Base-by-base conservation (phyloP, 2,113 vertebrate species). In the Meriones unguiculatus region DNA sequence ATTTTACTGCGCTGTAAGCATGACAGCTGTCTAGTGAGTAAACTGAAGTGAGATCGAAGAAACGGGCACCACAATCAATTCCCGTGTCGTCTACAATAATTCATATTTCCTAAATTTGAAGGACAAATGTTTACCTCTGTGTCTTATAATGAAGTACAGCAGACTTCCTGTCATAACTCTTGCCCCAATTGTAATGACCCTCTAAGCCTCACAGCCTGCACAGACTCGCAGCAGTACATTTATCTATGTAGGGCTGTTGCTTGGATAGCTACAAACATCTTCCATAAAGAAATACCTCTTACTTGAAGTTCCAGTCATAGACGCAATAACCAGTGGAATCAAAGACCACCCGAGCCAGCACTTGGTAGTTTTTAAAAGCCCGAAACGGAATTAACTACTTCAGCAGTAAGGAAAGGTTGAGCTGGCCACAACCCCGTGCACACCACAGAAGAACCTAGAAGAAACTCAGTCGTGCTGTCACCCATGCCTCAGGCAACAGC, bases 21-120 rank as follows among this genome's bases (percentile, higher is more conserved):
- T 15, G 54, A 67, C 20, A 87, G 38, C 73, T 88, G 5, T 90
- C 90, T 62, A 92, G 64, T 30, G 64, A 85, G 30, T n/a, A 94
- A 93, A 94, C 5, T 24, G 59, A 87, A 96, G 38, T 54, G 28
- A 91, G 95, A 93, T 14, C 32, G 13, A 82, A 94, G 69, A 24
- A 92, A 88, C 50, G 38, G 18, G 14, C 30, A 92, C 52, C 75
- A 92, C 69, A 87, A 90, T 84, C 81, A 46, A 78, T 69, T 20
- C 25, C 2, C n/a, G 2, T 78, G 25, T 90, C 91, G 85, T 92
- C 89, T 92, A 85, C 88, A 96, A 88, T 62, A n/a, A 92, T 1
- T 15, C 57, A 13, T 70, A 59, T 80, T 94, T 90, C 87, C 70
- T 90, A 96, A 87, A 78, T 28, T 50, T 86, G 38, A 67, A 87